phyloP scores from a whole-genome alignment of 2,113 vertebrate species.

The Narcine bancroftii region DNA sequence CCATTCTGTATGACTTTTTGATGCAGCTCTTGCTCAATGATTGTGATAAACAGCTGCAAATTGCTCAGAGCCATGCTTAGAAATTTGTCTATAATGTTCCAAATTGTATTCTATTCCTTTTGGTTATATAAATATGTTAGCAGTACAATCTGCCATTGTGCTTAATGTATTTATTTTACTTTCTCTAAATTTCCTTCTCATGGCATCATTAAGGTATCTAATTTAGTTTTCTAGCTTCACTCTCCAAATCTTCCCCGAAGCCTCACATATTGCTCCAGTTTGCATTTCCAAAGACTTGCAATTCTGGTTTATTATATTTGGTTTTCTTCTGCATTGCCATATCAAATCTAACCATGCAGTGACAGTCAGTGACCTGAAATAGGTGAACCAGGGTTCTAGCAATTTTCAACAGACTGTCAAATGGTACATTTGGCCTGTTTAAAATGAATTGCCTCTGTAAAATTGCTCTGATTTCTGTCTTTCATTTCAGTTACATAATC shows the following conservation, averaged over 20 bases:
- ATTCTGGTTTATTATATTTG: background rate
- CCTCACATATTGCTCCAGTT: background rate
- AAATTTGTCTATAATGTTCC: background rate
- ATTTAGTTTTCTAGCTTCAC: background rate
- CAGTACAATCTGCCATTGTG: background rate
- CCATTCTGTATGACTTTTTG: background rate
- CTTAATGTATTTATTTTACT: background rate
- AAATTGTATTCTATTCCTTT: background rate
- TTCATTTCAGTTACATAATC: conserved; percentile 7
- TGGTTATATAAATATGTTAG: background rate
- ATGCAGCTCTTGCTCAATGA: background rate
- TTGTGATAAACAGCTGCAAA: background rate
- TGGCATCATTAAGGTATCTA: background rate
- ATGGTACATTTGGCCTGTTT: background rate
- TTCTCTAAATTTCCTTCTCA: background rate
- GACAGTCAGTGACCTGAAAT: background rate
- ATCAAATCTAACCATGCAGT: conserved; percentile 28
- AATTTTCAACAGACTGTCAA: background rate
- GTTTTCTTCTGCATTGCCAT: background rate
- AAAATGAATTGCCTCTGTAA: conserved; percentile 15
- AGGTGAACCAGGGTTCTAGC: too few species aligned
- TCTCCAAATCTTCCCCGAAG: background rate
- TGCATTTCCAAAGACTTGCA: background rate
- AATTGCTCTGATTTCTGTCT: conserved; percentile 10
- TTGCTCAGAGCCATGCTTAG: background rate